phyloP scores from a whole-genome alignment of 2,888 invertebrate species.

The Idaea aversata region DNA sequence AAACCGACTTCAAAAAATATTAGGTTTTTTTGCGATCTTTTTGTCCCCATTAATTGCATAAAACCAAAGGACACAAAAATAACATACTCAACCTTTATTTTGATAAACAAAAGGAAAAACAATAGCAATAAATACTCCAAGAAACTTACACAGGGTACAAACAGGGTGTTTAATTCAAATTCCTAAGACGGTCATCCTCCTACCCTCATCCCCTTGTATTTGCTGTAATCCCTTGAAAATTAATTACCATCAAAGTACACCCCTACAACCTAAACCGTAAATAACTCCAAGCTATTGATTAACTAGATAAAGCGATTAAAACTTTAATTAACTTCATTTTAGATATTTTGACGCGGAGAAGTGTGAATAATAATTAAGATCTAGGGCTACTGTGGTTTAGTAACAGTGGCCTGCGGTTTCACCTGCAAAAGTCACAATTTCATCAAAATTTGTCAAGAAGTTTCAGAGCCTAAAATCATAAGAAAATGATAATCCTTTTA shows the following conservation, averaged over 20 bases:
- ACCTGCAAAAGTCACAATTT: no score
- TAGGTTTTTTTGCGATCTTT: no score
- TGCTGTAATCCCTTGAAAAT: slow-evolving; percentile 75
- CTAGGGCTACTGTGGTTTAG: no score
- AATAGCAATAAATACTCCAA: slow-evolving; percentile 5
- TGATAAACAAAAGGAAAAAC: neutral
- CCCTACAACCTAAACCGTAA: slow-evolving; percentile 26
- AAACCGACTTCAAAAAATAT: no score
- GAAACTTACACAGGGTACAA: slow-evolving; percentile 33
- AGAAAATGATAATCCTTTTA: no score
- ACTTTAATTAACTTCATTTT: neutral
- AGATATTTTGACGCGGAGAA: neutral
- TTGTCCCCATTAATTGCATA: no score
- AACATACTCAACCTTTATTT: neutral
- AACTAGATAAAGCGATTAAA: neutral
- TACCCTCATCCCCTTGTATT: slow-evolving; percentile 59
- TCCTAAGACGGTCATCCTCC: slow-evolving; percentile 52
- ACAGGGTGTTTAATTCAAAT: slow-evolving; percentile 57
- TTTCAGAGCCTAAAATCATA: no score
- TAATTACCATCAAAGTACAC: slow-evolving; percentile 59
- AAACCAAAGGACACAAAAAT: neutral
- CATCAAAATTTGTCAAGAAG: no score
- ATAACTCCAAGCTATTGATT: slow-evolving; percentile 29
- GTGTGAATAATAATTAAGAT: neutral
- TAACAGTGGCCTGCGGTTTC: no score